A percentile compares a stretch with the other conserved stretches of the same genome.
phyloP scores from a whole-genome alignment of 2,113 vertebrate species.

The Passer domesticus region DNA sequence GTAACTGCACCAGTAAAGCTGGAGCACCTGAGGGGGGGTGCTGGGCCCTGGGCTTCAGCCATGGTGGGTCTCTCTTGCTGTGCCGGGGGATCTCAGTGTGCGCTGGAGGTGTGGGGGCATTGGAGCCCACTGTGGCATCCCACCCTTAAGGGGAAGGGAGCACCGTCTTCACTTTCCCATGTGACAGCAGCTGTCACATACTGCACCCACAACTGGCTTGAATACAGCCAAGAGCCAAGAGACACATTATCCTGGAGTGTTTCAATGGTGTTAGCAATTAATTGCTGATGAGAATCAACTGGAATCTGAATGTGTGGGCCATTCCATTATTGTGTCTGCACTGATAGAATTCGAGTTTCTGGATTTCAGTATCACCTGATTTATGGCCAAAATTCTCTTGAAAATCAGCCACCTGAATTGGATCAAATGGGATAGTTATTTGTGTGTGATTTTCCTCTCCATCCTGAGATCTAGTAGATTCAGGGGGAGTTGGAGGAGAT shows the following conservation, averaged over 20 bases:
- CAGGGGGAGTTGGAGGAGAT: background rate
- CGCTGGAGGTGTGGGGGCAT: background rate
- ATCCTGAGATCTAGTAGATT: background rate
- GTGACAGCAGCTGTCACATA: background rate
- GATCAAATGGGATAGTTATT: background rate
- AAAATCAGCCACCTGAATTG: background rate
- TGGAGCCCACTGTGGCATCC: background rate
- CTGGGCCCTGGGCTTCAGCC: background rate
- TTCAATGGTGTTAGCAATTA: background rate
- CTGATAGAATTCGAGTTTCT: background rate
- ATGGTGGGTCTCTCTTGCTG: background rate
- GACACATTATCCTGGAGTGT: background rate
- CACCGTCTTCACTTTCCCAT: rapidly evolving
- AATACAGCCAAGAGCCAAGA: background rate
- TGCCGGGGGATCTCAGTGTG: background rate
- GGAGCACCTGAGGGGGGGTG: background rate
- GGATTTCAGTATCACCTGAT: background rate
- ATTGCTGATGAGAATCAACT: background rate
- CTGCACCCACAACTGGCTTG: background rate
- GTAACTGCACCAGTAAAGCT: background rate
- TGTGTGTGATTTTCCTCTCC: background rate
- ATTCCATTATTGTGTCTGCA: background rate
- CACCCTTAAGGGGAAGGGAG: background rate
- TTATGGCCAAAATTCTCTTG: background rate
- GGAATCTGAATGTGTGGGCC: background rate